phyloP scores from a whole-genome alignment of 1,140 invertebrate genomes.

The Chironomus tepperi region DNA sequence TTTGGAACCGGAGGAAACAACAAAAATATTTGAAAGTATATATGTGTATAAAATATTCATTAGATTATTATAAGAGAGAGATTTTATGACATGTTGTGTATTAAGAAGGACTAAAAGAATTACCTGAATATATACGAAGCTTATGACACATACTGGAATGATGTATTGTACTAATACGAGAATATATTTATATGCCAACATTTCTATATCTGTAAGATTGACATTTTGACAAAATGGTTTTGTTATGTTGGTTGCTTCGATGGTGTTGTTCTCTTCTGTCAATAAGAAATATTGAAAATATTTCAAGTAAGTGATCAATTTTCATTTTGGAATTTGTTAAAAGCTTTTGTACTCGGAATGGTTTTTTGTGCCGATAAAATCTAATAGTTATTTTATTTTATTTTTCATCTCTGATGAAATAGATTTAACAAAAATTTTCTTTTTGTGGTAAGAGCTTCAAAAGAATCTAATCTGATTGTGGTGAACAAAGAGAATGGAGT shows the following conservation, averaged over 20 bases:
- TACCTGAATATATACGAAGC: constrained; percentile 56
- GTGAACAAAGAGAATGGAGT: too few species aligned
- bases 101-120: neutral
- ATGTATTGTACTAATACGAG: constrained; percentile 60
- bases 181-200: constrained; percentile 47
- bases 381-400: too few species aligned
- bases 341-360: too few species aligned
- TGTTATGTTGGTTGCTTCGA: neutral
- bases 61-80: neutral
- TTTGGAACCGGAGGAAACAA: neutral
- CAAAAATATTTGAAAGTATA: neutral
- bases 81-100: neutral
- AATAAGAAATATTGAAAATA: neutral
- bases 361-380: too few species aligned
- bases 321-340: too few species aligned
- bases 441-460: too few species aligned
- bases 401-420: too few species aligned
- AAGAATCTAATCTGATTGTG: too few species aligned
- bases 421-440: too few species aligned
- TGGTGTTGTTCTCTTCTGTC: constrained; percentile 14
- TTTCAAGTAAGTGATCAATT: neutral
- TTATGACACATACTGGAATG: constrained; percentile 65
- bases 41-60: neutral
- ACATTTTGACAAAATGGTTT: constrained; percentile 52
- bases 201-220: constrained; percentile 44